A percentile compares a stretch with the other conserved stretches of the same genome.
These are phyloP conservation scores for Tachuris rubrigastra DNA, from an alignment of 2,113 vertebrate genomes.

Conservation along the genomic window DNA sequence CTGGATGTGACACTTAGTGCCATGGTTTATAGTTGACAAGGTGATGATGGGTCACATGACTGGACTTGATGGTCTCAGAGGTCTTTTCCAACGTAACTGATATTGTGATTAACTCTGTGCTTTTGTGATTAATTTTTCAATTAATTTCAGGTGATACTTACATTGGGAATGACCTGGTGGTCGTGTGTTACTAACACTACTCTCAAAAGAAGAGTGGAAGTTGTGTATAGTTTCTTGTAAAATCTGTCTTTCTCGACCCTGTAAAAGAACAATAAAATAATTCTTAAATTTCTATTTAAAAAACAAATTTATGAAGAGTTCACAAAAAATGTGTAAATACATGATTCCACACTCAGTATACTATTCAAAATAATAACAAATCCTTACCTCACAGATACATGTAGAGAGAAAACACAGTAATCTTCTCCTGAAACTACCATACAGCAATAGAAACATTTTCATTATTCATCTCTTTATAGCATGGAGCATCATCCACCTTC, in stretches of 20 bases:
- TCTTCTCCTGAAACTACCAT: background rate
- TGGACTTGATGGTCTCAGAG: background rate
- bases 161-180: slow-evolving; percentile 82
- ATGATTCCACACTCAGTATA: background rate
- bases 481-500: background rate
- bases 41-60: background rate
- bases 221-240: slow-evolving; percentile 98
- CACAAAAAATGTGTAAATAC: background rate
- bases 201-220: slow-evolving; percentile 98
- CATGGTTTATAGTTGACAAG: background rate
- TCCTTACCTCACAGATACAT: background rate
- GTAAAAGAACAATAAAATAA: slow-evolving; percentile 29
- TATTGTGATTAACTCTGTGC: background rate
- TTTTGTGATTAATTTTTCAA: background rate
- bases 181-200: slow-evolving; percentile 93
- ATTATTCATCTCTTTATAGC: background rate
- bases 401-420: background rate
- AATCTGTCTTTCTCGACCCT: slow-evolving; percentile 95
- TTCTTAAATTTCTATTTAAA: slow-evolving; percentile 14
- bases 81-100: background rate
- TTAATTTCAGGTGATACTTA: slow-evolving; percentile 67
- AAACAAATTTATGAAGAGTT: background rate
- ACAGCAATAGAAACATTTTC: background rate
- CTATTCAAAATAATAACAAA: background rate
- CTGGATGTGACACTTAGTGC: fast-evolving